Percentiles rank a stretch among this genome's conserved stretches.
These are phyloP conservation scores for Drosophila bocki DNA, from an alignment of 1,140 invertebrate species.

Conservation along the genomic window DNA sequence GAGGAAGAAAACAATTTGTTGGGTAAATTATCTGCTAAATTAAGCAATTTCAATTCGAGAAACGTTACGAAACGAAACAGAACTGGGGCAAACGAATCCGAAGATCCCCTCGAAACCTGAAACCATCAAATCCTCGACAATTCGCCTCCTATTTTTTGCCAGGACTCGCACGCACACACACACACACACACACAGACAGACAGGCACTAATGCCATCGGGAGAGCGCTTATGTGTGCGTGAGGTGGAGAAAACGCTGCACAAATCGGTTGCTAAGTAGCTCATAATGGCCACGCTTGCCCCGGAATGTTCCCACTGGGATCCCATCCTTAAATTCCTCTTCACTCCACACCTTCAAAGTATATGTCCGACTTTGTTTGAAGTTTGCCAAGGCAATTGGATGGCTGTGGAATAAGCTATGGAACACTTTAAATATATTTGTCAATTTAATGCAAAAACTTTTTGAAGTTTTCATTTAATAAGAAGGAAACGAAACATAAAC, in stretches of 20 bases:
- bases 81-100: conserved; percentile 3
- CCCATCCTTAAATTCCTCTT: conserved; percentile 3
- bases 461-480: background rate
- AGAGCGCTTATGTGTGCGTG: conserved; percentile 26
- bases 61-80: conserved; percentile 25
- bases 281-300: conserved; percentile 51
- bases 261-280: conserved; percentile 63
- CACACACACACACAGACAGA: background rate
- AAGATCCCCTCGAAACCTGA: conserved; percentile 34
- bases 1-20: conserved; percentile 55
- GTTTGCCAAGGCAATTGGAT: background rate
- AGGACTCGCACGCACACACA: background rate
- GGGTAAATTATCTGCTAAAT: conserved; percentile 64
- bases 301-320: conserved; percentile 45
- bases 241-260: conserved; percentile 48
- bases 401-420: background rate
- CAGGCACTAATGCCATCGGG: conserved; percentile 12
- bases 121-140: conserved; percentile 44
- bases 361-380: conserved; percentile 19
- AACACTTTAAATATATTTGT: background rate
- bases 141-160: conserved; percentile 21
- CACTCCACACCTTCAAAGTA: conserved; percentile 6
- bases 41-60: conserved; percentile 65
- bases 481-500: too few relatives aligned
- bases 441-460: background rate